A percentile compares a stretch with the other conserved stretches of the same genome.
These are phyloP conservation scores for Atlantisia rogersi DNA, from an alignment of 2,113 vertebrate species.

Conservation along the genomic window DNA sequence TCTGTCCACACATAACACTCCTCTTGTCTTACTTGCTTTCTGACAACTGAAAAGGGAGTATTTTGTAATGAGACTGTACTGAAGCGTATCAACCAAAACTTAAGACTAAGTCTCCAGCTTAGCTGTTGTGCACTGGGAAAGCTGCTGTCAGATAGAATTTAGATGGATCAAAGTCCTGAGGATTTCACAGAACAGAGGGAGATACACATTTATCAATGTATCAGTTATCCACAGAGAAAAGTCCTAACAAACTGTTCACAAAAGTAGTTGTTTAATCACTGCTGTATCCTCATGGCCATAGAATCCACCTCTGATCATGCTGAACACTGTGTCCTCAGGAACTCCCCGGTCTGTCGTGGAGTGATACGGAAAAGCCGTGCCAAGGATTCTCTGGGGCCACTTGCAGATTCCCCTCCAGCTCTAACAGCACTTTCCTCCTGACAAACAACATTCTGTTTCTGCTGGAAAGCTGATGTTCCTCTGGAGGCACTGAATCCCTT, in stretches of 20 bases:
- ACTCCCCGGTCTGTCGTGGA: background rate
- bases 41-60: background rate
- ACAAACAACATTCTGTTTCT: background rate
- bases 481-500: background rate
- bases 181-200: background rate
- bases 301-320: background rate
- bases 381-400: constrained; percentile 3
- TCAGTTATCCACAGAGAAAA: background rate
- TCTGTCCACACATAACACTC: background rate
- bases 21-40: background rate
- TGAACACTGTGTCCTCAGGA: background rate
- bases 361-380: background rate
- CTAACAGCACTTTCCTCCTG: constrained; percentile 6
- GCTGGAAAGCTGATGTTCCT: background rate
- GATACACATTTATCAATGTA: background rate
- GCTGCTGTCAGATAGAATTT: background rate
- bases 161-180: background rate
- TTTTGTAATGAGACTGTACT: background rate
- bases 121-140: background rate
- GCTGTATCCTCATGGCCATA: background rate
- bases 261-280: background rate
- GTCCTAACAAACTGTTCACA: background rate
- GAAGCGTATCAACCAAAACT: background rate
- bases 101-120: background rate
- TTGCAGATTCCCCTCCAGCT: constrained; percentile 1